These are phyloP conservation scores for Phaetusa simplex DNA, from an alignment of 2,113 vertebrate species.

Conservation along the genomic window DNA sequence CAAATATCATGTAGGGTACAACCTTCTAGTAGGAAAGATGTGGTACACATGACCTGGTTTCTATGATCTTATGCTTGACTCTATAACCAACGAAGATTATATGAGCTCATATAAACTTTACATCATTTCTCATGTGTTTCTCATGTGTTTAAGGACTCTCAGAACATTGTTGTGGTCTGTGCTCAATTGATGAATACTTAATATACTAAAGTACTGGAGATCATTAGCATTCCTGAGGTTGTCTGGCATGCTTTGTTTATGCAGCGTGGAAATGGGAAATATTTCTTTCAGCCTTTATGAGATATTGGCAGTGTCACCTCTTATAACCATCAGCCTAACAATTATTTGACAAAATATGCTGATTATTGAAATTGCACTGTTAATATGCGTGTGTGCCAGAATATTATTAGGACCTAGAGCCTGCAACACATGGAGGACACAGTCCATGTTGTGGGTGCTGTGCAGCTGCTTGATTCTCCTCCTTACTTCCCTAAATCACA, in stretches of 20 bases:
- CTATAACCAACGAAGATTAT: constrained; percentile 15
- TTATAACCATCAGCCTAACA: constrained; percentile 65
- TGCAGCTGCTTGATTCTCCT: neutral
- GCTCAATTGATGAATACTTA: constrained; percentile 55
- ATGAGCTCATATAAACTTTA: constrained; percentile 49
- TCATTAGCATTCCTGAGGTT: constrained; percentile 62
- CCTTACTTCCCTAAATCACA: neutral
- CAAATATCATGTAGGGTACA: constrained; percentile 19
- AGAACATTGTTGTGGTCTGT: constrained; percentile 16
- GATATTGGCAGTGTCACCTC: constrained; percentile 56
- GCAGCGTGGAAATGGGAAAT: constrained; percentile 58
- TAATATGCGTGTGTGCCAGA: constrained; percentile 33
- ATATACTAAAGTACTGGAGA: constrained; percentile 49
- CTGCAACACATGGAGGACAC: neutral
- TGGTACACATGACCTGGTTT: constrained; percentile 15
- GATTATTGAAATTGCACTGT: constrained; percentile 64
- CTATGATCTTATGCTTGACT: constrained; percentile 39
- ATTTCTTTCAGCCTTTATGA: constrained; percentile 51
- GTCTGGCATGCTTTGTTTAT: constrained; percentile 64
- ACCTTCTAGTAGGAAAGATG: constrained; percentile 5
- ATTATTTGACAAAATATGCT: constrained; percentile 71
- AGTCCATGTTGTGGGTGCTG: neutral
- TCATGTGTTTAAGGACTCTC: constrained; percentile 42
- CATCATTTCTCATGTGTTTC: constrained; percentile 58
- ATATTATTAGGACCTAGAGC: constrained; percentile 33